Conservation (phyloP, 1,140 invertebrate genomes). For the Calephelis virginiensis region DNA sequence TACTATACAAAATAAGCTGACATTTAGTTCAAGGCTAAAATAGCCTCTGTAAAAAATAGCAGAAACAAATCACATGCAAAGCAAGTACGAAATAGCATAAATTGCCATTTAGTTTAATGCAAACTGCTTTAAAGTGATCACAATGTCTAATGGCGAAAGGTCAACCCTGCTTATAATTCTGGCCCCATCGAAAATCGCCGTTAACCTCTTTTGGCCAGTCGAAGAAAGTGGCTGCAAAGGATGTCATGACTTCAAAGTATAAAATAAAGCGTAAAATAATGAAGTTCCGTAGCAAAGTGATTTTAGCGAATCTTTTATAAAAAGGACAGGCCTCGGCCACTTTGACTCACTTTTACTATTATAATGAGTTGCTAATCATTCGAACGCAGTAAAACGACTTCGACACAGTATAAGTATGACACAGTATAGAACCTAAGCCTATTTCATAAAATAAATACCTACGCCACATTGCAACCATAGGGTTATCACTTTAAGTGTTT, state of each 20-base stretch:
- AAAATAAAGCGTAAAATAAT: constrained; percentile 10
- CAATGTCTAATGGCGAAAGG: constrained; percentile 18
- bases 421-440: too few species aligned
- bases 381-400: too few species aligned
- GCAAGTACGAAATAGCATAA: not conserved
- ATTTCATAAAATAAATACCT: too few species aligned
- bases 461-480: too few species aligned
- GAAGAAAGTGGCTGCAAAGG: constrained; percentile 56
- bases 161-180: constrained; percentile 50
- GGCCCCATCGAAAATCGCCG: constrained; percentile 52
- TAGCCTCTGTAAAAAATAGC: too few species aligned
- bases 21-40: too few species aligned
- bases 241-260: constrained; percentile 28
- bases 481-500: too few species aligned
- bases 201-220: constrained; percentile 63
- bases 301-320: constrained; percentile 5
- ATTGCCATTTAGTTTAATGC: not conserved
- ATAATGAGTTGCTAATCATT: not conserved
- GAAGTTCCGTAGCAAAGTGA: constrained; percentile 7
- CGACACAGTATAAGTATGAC: too few species aligned
- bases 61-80: too few species aligned
- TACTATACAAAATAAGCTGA: too few species aligned
- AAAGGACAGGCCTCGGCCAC: not conserved
- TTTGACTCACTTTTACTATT: constrained; percentile 2
- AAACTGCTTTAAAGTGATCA: constrained; percentile 4